Conservation (phyloP, 2,113 vertebrate species). For the Labrus mixtus region DNA sequence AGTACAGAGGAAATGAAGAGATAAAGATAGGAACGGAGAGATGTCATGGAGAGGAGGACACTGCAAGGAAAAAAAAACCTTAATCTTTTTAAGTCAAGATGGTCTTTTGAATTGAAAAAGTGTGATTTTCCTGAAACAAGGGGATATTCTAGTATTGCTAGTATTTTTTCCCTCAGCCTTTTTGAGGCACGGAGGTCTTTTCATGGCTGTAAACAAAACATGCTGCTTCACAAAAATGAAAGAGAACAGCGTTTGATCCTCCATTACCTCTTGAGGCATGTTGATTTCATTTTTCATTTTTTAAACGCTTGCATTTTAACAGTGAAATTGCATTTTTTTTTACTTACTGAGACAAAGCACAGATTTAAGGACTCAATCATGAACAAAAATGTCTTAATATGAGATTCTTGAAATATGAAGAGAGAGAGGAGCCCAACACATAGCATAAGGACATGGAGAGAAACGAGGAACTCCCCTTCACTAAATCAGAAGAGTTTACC, state of each 20-base stretch:
- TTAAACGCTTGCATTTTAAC: not conserved
- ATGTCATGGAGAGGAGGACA: slow-evolving; percentile 21
- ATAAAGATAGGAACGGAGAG: slow-evolving; percentile 44
- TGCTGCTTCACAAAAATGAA: not conserved
- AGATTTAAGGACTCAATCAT: not conserved
- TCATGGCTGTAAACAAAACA: not conserved
- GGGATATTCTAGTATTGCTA: not conserved
- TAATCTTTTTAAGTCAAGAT: not conserved
- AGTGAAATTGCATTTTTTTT: not conserved
- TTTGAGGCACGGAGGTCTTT: not conserved
- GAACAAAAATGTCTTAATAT: not conserved
- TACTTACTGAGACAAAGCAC: not conserved
- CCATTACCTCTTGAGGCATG: not conserved
- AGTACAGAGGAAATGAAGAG: slow-evolving; percentile 54
- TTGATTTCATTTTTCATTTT: not conserved
- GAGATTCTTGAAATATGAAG: slow-evolving; percentile 19
- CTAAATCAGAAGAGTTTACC: slow-evolving; percentile 55
- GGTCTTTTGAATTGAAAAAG: not conserved
- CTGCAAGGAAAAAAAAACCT: not conserved
- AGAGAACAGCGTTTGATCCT: not conserved
- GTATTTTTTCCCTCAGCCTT: not conserved
- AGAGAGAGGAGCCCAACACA: not conserved
- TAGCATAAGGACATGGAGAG: slow-evolving; percentile 11
- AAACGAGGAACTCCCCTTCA: slow-evolving; percentile 58
- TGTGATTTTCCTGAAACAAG: not conserved